Evolutionary conservation across 2,113 vertebrate genomes (phyloP).

Genomic region (Delphinapterus leucas): DNA sequence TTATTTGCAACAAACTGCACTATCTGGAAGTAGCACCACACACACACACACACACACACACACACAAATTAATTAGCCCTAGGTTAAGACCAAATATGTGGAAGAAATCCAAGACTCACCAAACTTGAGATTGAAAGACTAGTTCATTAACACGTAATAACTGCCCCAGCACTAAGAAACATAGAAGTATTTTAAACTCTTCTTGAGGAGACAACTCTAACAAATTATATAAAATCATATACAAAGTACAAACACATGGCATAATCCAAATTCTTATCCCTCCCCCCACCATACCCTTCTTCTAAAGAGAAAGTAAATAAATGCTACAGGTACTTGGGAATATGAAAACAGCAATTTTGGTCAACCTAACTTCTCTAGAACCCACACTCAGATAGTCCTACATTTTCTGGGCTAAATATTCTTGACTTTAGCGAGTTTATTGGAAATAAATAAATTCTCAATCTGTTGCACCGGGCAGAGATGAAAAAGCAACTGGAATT

Average conservation of each 20-base stretch:
- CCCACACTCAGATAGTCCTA: not conserved
- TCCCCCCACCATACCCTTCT: not conserved
- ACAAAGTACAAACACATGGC: not conserved
- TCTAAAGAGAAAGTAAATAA: slow-evolving; percentile 17
- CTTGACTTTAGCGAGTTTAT: not conserved
- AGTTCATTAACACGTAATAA: not conserved
- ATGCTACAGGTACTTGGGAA: not conserved
- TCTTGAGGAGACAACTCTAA: slow-evolving; percentile 2
- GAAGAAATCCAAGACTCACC: slow-evolving; percentile 44
- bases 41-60: too few relatives aligned
- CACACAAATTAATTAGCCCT: not conserved
- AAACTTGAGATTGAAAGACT: slow-evolving; percentile 38
- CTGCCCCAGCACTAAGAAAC: not conserved
- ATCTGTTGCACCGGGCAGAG: not conserved
- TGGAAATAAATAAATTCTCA: not conserved
- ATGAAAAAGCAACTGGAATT: slow-evolving; percentile 22
- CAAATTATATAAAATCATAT: slow-evolving; percentile 8
- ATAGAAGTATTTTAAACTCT: not conserved
- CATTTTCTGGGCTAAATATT: not conserved
- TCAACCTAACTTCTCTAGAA: slow-evolving; percentile 8
- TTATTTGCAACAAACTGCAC: not conserved
- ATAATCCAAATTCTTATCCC: not conserved
- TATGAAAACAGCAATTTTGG: not conserved
- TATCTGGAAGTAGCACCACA: not conserved
- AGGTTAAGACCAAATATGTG: not conserved